Evolutionary conservation across 2,797 vertebrate species (phyloP).

Genomic region (Emydoidea blandingii): DNA sequence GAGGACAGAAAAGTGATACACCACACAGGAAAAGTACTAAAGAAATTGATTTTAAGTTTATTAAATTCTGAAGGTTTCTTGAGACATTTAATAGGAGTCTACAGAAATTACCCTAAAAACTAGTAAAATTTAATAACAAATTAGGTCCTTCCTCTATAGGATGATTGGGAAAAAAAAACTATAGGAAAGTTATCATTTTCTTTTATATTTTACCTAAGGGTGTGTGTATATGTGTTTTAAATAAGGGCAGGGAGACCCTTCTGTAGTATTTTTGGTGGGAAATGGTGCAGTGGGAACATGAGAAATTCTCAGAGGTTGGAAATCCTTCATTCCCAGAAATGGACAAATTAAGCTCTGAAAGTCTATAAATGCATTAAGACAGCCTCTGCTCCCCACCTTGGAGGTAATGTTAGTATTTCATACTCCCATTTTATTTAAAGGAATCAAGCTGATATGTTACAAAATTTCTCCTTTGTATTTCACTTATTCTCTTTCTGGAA

Average conservation of each 20-base stretch:
- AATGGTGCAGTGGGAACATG: background rate
- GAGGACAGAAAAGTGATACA: background rate
- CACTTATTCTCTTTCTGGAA: background rate
- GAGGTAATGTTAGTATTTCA: background rate
- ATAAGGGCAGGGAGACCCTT: background rate
- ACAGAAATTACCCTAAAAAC: rapidly evolving
- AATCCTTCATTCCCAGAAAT: background rate
- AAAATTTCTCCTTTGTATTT: background rate
- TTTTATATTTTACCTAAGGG: background rate
- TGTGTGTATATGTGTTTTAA: background rate
- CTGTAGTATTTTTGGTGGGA: background rate
- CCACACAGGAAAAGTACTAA: background rate
- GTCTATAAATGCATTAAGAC: background rate
- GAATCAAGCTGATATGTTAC: background rate
- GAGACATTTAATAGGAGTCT: rapidly evolving
- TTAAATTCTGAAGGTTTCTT: background rate
- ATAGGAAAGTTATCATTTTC: background rate
- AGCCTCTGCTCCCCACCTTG: background rate
- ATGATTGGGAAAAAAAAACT: background rate
- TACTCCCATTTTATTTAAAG: background rate
- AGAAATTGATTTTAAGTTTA: background rate
- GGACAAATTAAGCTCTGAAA: background rate
- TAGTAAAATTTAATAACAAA: background rate
- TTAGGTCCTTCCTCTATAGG: background rate
- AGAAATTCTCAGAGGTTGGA: background rate